Base-by-base conservation (phyloP, 2,113 vertebrate species). In the Grallaria varia region DNA sequence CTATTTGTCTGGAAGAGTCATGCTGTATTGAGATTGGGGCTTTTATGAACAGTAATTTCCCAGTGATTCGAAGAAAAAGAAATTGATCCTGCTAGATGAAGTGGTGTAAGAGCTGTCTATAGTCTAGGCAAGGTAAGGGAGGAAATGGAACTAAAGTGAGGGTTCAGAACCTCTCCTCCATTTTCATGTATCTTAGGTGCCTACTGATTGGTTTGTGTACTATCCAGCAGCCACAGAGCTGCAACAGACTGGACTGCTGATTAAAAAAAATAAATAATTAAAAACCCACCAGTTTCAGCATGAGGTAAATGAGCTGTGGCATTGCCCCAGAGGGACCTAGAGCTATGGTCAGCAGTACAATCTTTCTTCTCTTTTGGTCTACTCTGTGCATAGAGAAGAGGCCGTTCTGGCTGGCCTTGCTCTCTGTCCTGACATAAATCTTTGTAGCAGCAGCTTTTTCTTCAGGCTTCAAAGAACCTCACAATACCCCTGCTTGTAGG, bases 231-330 rank as follows among this genome's bases (percentile, higher is more conserved):
- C 9, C 23, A 83, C 49, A 88, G 63, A 62, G 9, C 76, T 72
- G 33, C 30, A 93, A 55, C 18, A 42, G 63, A 50, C 63, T 77
- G 27, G 63, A 45, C 49, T 73, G 37, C 33, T 93, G 76, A 66
- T 73, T 66, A 47, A 44, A 14, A 44, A n/a, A n/a, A n/a, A n/a
- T n/a, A n/a, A n/a, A n/a, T n/a, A n/a, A n/a, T n/a, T n/a, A n/a
- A n/a, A n/a, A n/a, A n/a, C n/a, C n/a, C n/a, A n/a, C n/a, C 21
- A n/a, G 74, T 60, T 85, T 84, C 58, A 89, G 62, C 17, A 62
- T 82, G 91, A 91, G 84, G 62, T 91, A 94, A 95, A 96, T 96
- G 74, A 96, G 87, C 87, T 97, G 84, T 93, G 94, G 69, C 93
- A 91, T 79, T 95, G 45, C 40, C 74, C 66, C 81, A 91, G 62